Evolutionary conservation across 2,888 invertebrate species (phyloP).

Genomic region (Belgica antarctica): DNA sequence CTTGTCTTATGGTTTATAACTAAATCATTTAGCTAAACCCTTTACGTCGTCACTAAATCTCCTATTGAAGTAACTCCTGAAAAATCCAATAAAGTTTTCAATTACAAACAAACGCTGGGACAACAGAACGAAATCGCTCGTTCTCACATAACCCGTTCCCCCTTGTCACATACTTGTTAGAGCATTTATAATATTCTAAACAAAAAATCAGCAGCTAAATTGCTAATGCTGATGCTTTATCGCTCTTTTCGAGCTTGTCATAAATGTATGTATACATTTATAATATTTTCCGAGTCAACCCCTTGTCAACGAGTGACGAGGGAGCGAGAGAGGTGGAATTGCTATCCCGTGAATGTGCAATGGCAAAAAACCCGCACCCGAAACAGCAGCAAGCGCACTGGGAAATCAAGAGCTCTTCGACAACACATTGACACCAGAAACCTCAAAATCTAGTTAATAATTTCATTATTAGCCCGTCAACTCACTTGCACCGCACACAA

Average conservation of each 20-base stretch:
- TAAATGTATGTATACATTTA: background rate
- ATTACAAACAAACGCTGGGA: background rate
- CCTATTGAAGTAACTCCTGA: too few species aligned
- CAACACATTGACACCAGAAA: background rate
- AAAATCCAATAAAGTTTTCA: constrained; percentile 33
- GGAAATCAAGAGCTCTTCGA: background rate
- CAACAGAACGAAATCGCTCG: background rate
- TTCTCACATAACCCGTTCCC: constrained; percentile 16
- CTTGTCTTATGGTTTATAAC: too few species aligned
- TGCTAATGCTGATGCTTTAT: background rate
- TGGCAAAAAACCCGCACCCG: background rate
- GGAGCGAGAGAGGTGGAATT: too few species aligned
- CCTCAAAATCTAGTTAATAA: constrained; percentile 37
- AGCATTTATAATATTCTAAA: background rate
- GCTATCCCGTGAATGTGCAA: background rate
- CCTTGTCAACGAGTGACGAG: too few species aligned
- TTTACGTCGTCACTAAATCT: too few species aligned
- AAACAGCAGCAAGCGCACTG: background rate
- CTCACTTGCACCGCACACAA: background rate
- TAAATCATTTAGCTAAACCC: too few species aligned
- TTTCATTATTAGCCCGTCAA: constrained; percentile 35
- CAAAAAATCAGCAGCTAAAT: background rate
- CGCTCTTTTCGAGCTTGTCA: background rate
- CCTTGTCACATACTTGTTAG: background rate
- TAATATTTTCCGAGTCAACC: background rate